Evolutionary conservation across 2,113 vertebrate genomes (phyloP).

Genomic region (Brachyhypopomus gauderio): DNA sequence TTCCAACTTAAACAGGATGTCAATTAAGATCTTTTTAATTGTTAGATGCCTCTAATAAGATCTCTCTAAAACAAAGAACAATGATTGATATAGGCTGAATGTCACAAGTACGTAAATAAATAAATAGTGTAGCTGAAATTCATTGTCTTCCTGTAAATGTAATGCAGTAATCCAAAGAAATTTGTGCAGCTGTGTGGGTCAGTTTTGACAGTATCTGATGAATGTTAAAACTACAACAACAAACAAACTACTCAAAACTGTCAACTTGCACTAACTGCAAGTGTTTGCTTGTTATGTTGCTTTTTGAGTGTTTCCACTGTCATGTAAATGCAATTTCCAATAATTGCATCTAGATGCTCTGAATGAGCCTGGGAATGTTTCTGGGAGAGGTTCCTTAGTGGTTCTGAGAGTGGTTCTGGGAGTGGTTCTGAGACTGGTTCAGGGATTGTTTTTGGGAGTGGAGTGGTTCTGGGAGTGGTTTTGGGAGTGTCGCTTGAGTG

Average conservation of each 20-base stretch:
- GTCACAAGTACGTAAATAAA: background rate
- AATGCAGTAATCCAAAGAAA: background rate
- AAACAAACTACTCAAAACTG: constrained; percentile 10
- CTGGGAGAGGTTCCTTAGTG: background rate
- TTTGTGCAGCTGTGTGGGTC: background rate
- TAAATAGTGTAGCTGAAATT: background rate
- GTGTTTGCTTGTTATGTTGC: constrained; percentile 26
- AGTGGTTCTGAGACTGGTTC: no score
- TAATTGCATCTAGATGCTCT: background rate
- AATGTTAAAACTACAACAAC: constrained; percentile 5
- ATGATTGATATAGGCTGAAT: background rate
- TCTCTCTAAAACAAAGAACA: background rate
- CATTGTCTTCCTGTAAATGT: background rate
- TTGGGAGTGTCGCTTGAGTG: no score
- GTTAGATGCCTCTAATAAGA: no score
- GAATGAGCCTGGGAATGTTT: background rate
- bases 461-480: no score
- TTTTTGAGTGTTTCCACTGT: background rate
- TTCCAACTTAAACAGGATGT: background rate
- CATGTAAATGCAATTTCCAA: constrained; percentile 18
- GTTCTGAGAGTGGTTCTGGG: no score
- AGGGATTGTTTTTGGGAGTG: no score
- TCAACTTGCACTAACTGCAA: background rate
- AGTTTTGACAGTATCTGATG: background rate
- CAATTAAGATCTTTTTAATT: background rate